phyloP scores from a whole-genome alignment of 2,797 vertebrate genomes.

The Halcyon chelicuti region DNA sequence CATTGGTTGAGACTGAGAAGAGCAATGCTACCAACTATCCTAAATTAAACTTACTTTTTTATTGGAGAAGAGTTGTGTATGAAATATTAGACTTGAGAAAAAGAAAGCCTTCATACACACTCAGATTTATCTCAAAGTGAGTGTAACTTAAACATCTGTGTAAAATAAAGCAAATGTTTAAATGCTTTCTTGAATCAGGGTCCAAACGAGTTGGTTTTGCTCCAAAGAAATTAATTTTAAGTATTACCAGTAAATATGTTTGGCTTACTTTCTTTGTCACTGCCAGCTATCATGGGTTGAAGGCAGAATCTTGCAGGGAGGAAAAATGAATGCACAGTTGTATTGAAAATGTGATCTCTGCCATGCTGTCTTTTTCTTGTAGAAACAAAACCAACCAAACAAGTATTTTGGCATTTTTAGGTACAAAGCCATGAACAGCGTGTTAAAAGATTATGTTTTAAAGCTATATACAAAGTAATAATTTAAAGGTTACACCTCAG shows the following conservation, averaged over 20 bases:
- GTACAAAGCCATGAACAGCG: neutral
- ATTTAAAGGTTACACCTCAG: slow-evolving; percentile 42
- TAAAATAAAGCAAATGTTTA: neutral
- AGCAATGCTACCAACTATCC: neutral
- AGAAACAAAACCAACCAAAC: neutral
- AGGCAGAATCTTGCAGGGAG: neutral
- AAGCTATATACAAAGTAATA: slow-evolving; percentile 48
- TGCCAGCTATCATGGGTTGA: neutral
- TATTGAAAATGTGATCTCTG: neutral
- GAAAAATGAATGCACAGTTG: neutral
- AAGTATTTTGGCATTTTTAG: neutral
- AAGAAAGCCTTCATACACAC: neutral
- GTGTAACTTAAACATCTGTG: fast-evolving
- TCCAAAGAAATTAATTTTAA: neutral
- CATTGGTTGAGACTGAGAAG: too few species aligned
- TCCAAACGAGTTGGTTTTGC: neutral
- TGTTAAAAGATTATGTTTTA: neutral
- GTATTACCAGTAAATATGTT: neutral
- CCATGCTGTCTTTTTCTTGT: neutral
- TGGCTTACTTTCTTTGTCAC: neutral
- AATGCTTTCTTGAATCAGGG: neutral
- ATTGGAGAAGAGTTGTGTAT: neutral
- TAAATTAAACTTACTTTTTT: neutral
- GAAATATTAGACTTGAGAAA: neutral
- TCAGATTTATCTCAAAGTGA: neutral